Evolutionary conservation across 2,888 invertebrate genomes (phyloP), one percentile per base, ranked within the genome.

Genomic region (Mimas tiliae): DNA sequence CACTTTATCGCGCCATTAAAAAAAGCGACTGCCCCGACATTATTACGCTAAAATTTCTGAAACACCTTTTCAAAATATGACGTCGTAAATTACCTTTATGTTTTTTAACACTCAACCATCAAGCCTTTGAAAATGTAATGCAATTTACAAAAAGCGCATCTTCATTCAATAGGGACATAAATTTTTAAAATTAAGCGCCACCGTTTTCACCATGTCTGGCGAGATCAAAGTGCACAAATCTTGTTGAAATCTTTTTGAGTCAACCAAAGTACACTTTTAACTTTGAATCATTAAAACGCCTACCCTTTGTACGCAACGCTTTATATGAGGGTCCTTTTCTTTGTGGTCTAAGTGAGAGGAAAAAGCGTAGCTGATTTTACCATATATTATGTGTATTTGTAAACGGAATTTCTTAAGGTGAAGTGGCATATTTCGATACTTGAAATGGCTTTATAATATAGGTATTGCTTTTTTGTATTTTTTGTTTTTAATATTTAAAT

Each of bases 201-300:
- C 6, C 12, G 38, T 12, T 11, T 19, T 19, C 16, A 4, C 19
- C 58, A 2, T 42, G 42, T 16, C 12, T 42, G 58, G 16, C 34
- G 48, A 55, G 34, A 65, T 63, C 50, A 64, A 67, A 45, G 27
- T 55, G 47, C 63, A 16, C 34, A 42, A 45, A 52, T 53, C 52
- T 55, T 55, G 55, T 51, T 67, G 55, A 64, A 67, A 58, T 42
- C 48, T 62, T 67, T 67, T 58, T 66, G 47, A 76, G 75, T 74
- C 68, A 70, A 74, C 73, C 70, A 76, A 77, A 73, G 72, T 70
- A 70, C 72, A 76, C 72, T 79, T 69, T 70, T 53, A 58, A 68
- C 69, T 69, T 69, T 68, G 70, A 79, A 80, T 83, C 81, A 78
- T 82, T 81, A 81, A 80, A 78, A 79, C 76, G 75, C 77, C 77